Evolutionary conservation across 2,113 vertebrate species (phyloP).

Genomic region (Chaetodon trifascialis): DNA sequence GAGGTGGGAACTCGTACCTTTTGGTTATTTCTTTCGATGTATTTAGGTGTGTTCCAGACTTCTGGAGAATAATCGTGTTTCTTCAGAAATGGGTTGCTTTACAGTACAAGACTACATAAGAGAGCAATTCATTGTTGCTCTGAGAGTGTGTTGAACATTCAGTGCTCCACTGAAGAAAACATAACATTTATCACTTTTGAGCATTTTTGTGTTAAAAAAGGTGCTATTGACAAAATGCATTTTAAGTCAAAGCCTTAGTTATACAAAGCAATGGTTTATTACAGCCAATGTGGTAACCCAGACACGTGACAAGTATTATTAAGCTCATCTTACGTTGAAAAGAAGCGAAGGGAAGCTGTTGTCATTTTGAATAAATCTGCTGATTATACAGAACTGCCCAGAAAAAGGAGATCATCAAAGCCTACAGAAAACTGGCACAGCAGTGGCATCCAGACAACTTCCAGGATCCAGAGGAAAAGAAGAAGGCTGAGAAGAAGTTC

Average conservation of each 20-base stretch:
- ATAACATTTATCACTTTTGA: neutral
- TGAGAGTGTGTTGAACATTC: neutral
- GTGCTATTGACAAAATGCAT: neutral
- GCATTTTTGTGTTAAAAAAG: neutral
- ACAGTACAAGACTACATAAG: neutral
- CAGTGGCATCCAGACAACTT: slow-evolving; percentile 99
- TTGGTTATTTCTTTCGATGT: neutral
- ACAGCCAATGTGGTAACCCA: slow-evolving; percentile 8
- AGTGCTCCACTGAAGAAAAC: neutral
- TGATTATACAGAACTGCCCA: slow-evolving; percentile 89
- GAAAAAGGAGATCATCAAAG: slow-evolving; percentile 98
- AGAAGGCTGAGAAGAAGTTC: slow-evolving; percentile 97
- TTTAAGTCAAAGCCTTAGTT: neutral
- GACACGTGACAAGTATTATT: slow-evolving; percentile 11
- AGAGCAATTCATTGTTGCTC: neutral
- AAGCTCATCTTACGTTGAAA: slow-evolving; percentile 7
- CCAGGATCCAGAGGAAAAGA: slow-evolving; percentile 94
- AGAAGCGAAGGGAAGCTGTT: neutral
- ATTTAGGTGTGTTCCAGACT: neutral
- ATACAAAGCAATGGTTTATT: slow-evolving; percentile 2
- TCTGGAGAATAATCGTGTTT: neutral
- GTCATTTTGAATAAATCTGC: slow-evolving; percentile 13
- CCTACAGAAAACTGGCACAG: slow-evolving; percentile 95
- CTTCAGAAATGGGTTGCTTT: neutral
- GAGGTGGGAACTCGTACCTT: slow-evolving; percentile 84